Evolutionary conservation across 2,888 invertebrate species (phyloP).

Genomic region (Hemicrepidius hirtus): DNA sequence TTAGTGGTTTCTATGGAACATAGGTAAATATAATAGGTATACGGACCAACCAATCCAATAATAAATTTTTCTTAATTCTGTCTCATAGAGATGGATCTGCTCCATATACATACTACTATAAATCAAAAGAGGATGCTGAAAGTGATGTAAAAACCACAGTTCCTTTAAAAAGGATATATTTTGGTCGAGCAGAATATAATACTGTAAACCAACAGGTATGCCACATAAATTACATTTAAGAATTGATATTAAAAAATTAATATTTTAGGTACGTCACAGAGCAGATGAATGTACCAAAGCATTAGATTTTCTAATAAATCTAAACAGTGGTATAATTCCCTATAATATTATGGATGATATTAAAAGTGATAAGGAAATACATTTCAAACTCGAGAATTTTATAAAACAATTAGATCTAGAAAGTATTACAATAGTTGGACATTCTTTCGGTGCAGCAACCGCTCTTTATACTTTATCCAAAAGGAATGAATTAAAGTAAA

Average conservation of each 20-base stretch:
- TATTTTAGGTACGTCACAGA: slow-evolving; percentile 72
- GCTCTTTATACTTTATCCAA: slow-evolving; percentile 74
- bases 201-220: slow-evolving; percentile 68
- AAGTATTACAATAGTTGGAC: slow-evolving; percentile 75
- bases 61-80: no score
- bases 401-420: slow-evolving; percentile 71
- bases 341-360: slow-evolving; percentile 72
- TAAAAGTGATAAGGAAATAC: slow-evolving; percentile 54
- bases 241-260: slow-evolving; percentile 45
- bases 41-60: no score
- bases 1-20: slow-evolving; percentile 80
- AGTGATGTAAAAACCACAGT: slow-evolving; percentile 66
- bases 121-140: slow-evolving; percentile 66
- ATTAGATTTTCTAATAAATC: slow-evolving; percentile 72
- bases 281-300: slow-evolving; percentile 73
- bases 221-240: slow-evolving; percentile 5
- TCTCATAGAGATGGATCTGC: slow-evolving; percentile 70
- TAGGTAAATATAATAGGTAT: slow-evolving; percentile 68
- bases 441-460: slow-evolving; percentile 81
- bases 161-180: slow-evolving; percentile 65
- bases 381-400: slow-evolving; percentile 67
- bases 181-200: slow-evolving; percentile 69
- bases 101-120: slow-evolving; percentile 72
- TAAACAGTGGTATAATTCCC: slow-evolving; percentile 73
- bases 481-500: slow-evolving; percentile 75